Base-by-base conservation (phyloP, 2,797 vertebrate species). In the Pelobates cultripes region DNA sequence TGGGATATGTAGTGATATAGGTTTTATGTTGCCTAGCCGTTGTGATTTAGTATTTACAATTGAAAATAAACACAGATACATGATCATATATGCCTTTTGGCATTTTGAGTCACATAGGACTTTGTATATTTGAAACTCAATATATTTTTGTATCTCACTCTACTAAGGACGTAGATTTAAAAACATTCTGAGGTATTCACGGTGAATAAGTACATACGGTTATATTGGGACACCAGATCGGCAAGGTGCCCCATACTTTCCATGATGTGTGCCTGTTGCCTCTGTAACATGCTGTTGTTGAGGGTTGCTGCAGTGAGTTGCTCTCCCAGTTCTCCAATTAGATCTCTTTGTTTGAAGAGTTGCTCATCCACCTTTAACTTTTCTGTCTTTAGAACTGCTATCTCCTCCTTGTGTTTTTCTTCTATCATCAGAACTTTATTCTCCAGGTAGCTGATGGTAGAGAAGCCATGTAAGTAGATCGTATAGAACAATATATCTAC, bases 231-330 rank as follows among this genome's bases (percentile, higher is more conserved):
- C 80, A 92, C 91, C 89, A 90, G 85, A n/a, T 90, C 88, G 73
- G 93, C 88, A 55, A 96, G 92, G 85, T 91, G 92, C 77, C 93
- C 91, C 12, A 96, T 89, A 0, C 91, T 93, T 79, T 93, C 91
- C 2, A 90, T 89, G 85, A 95, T 91, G 14, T 83, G 74, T 1
- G 89, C 87, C 86, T 95, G 95, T 86, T 95, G 95, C 42, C 83
- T 91, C 86, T 96, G 94, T 4, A 95, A 86, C 70, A 87, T 57
- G 53, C 91, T 94, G 89, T 93, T 95, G 91, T 95, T 95, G 70
- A 86, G 86, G 12, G 85, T 90, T 75, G 94, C 94, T 82, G 87
- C 87, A 71, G 87, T 91, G 82, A 96, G 89, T 70, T 95, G 91
- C 9, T 89, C 92, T 87, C 94, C 93, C 47, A 96, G 90, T 85